Base-by-base conservation (phyloP, 1,140 invertebrate species). In the Zaprionus ornatus region DNA sequence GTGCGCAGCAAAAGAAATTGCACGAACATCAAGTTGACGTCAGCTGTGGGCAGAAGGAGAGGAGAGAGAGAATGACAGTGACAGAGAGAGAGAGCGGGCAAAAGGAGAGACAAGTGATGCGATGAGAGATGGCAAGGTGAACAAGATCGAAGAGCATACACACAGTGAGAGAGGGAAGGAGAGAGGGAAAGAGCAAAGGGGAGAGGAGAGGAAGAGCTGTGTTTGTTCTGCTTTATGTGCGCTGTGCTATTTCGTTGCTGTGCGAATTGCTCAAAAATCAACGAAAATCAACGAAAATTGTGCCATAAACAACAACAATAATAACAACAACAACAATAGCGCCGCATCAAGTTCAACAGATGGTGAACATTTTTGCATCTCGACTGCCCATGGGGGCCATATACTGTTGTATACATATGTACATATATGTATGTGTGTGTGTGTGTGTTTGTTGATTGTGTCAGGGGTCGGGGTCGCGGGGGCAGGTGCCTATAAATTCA, bases 1-100 rank as follows among this genome's bases (percentile, higher is more conserved):
- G 81, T 84, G 74, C 74, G 74, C 81, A 77, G 82, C 57, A 79
- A 87, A 79, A 82, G 65, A 87, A 87, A 73, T 68, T 77, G 75
- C 82, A 79, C 82, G 69, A 85, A 81, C 57, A 67, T 45, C 57
- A 25, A 23, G 72, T 63, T 74, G 72, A 74, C 79, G 74, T 77
- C 74, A 81, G 68, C 80, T 68, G 23, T 56, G 32, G 19, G 13
- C 25, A 75, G 25, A 42, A 54, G 48, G 56, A 60, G 52, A 37
- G 29, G 48, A 65, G 48, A 40, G 17, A 40, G 23, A 65, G 40
- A 68, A 62, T 65, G 55, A 19, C 50, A 29, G 40, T 7, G 27
- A 37, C 19, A n/a, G n/a, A 9, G 57, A 19, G 56, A 61, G 52
- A 45, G 40, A 40, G 55, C 10, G 32, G 1, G 13, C 35, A 37